A percentile compares a stretch with the other conserved stretches of the same genome.
phyloP scores from a whole-genome alignment of 2,113 vertebrate genomes.

The Xiphorhynchus elegans region DNA sequence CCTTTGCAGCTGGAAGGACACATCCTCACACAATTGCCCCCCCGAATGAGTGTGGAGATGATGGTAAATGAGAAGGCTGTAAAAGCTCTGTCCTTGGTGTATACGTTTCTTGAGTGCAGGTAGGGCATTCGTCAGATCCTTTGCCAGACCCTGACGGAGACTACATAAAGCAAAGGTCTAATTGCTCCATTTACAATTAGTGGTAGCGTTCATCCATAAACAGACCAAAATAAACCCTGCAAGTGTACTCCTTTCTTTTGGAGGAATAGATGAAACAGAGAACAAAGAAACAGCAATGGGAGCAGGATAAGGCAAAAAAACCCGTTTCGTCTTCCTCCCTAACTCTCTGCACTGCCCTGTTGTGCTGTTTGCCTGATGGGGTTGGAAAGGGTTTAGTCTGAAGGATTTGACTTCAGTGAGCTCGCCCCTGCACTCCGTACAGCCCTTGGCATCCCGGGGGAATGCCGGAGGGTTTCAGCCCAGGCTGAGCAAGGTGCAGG shows the following conservation, averaged over 20 bases:
- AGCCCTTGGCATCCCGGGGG: neutral
- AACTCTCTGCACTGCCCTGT: neutral
- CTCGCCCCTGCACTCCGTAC: rapidly evolving
- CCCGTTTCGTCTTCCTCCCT: neutral
- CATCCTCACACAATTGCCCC: neutral
- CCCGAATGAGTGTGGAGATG: neutral
- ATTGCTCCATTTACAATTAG: constrained; percentile 46
- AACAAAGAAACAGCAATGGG: neutral
- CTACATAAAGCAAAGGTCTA: neutral
- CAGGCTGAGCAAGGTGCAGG: neutral
- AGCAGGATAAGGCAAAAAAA: neutral
- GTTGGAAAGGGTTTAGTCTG: neutral
- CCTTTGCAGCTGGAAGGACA: constrained; percentile 49
- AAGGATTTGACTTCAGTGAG: neutral
- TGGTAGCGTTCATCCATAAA: neutral
- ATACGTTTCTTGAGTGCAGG: neutral
- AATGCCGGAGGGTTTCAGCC: neutral
- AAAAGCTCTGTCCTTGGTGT: constrained; percentile 18
- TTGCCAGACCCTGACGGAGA: neutral
- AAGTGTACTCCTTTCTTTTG: neutral
- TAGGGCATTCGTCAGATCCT: neutral
- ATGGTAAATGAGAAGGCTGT: constrained; percentile 1
- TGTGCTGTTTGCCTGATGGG: neutral
- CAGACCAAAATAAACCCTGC: neutral
- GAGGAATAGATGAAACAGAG: neutral